A percentile compares a stretch with the other conserved stretches of the same genome.
phyloP scores from a whole-genome alignment of 2,888 invertebrate genomes.

The Eupithecia pulchellata region DNA sequence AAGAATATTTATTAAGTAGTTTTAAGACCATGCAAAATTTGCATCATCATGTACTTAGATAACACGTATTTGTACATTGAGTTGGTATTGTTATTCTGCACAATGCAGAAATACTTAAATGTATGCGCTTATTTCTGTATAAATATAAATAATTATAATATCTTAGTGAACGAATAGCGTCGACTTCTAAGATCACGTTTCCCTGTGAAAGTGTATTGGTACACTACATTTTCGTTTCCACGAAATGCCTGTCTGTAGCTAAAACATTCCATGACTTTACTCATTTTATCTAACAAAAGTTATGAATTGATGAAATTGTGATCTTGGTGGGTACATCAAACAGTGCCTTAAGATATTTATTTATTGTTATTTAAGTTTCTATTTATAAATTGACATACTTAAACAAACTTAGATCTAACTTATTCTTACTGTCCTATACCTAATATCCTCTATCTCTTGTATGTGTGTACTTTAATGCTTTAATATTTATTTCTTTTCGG shows the following conservation, averaged over 20 bases:
- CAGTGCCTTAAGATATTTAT: slow-evolving; percentile 84
- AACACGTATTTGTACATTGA: slow-evolving; percentile 82
- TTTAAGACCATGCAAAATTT: slow-evolving; percentile 68
- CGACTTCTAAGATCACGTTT: slow-evolving; percentile 59
- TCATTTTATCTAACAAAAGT: slow-evolving; percentile 64
- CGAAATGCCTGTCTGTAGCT: slow-evolving; percentile 50
- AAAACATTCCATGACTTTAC: slow-evolving; percentile 78
- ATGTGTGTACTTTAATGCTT: slow-evolving; percentile 52
- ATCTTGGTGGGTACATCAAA: slow-evolving; percentile 82
- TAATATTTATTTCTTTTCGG: slow-evolving; percentile 65
- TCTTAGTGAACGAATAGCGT: slow-evolving; percentile 68
- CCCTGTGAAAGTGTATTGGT: slow-evolving; percentile 52
- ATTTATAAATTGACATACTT: slow-evolving; percentile 75
- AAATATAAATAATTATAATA: slow-evolving; percentile 64
- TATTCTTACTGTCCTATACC: slow-evolving; percentile 65
- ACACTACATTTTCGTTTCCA: slow-evolving; percentile 43
- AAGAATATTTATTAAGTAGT: slow-evolving; percentile 81
- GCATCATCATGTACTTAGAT: slow-evolving; percentile 69
- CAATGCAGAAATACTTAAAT: slow-evolving; percentile 85
- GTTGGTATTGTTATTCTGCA: slow-evolving; percentile 86
- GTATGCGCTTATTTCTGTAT: slow-evolving; percentile 84
- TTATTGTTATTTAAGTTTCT: slow-evolving; percentile 82
- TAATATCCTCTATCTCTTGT: slow-evolving; percentile 48
- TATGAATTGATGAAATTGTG: slow-evolving; percentile 77
- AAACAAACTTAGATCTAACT: slow-evolving; percentile 70